Percentiles rank a stretch among this genome's conserved stretches.
phyloP scores from a whole-genome alignment of 2,113 vertebrate genomes.

The Nestor notabilis region DNA sequence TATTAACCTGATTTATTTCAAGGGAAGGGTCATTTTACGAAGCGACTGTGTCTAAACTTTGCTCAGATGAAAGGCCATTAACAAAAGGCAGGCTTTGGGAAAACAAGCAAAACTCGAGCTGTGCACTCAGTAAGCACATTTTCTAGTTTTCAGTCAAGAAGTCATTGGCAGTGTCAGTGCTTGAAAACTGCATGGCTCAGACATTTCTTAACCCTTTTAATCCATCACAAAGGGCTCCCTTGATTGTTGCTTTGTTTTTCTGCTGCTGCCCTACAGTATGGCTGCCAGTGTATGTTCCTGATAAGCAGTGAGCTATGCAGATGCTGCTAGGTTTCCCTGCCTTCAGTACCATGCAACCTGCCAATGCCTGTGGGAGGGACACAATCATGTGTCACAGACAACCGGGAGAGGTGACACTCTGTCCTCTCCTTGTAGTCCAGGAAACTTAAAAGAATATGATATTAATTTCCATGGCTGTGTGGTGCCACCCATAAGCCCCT shows the following conservation, averaged over 20 bases:
- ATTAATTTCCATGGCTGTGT: neutral
- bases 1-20: slow-evolving; percentile 75
- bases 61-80: slow-evolving; percentile 65
- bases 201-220: slow-evolving; percentile 81
- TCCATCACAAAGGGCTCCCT: slow-evolving; percentile 77
- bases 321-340: slow-evolving; percentile 59
- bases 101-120: slow-evolving; percentile 59
- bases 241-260: slow-evolving; percentile 81
- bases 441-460: slow-evolving; percentile 50
- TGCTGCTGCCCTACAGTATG: slow-evolving; percentile 77
- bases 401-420: neutral
- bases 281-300: slow-evolving; percentile 76
- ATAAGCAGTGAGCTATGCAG: slow-evolving; percentile 80
- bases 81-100: slow-evolving; percentile 68
- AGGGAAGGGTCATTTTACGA: slow-evolving; percentile 67
- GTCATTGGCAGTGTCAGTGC: slow-evolving; percentile 75
- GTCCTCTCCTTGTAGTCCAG: slow-evolving; percentile 23
- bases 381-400: neutral
- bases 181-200: slow-evolving; percentile 78
- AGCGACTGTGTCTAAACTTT: slow-evolving; percentile 44
- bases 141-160: slow-evolving; percentile 73
- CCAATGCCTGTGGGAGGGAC: slow-evolving; percentile 45
- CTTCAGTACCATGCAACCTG: slow-evolving; percentile 21
- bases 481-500: neutral
- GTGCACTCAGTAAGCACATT: slow-evolving; percentile 69